Evolutionary conservation across 1,140 invertebrate species (phyloP).

Genomic region (Fopius arisanus): DNA sequence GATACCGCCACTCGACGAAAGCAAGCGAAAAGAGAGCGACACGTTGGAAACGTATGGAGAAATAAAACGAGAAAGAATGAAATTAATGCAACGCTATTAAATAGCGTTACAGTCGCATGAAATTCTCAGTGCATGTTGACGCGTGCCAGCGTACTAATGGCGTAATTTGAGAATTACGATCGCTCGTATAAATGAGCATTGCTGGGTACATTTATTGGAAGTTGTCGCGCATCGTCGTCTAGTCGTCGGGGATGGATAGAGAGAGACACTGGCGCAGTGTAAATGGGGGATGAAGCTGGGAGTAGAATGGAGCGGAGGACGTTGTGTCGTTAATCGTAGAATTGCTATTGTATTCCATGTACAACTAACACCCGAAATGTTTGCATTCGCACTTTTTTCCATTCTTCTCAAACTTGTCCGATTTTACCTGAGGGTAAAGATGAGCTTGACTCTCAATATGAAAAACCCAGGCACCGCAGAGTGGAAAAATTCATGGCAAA

Average conservation of each 20-base stretch:
- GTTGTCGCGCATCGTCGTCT: constrained; percentile 32
- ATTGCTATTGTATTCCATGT: constrained; percentile 1
- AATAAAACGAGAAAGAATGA: constrained; percentile 19
- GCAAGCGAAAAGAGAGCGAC: not conserved
- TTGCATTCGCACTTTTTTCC: constrained; percentile 17
- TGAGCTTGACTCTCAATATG: no score
- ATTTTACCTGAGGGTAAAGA: no score
- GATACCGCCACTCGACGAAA: not conserved
- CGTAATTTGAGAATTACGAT: constrained; percentile 46
- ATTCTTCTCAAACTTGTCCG: no score
- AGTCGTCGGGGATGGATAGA: not conserved
- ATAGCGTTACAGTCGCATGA: constrained; percentile 23
- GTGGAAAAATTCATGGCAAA: no score
- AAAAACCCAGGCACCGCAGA: no score
- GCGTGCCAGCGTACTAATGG: constrained; percentile 26
- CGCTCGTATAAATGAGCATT: constrained; percentile 40
- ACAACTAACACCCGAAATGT: not conserved
- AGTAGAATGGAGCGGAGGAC: not conserved
- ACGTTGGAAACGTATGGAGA: not conserved
- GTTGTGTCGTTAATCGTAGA: constrained; percentile 19
- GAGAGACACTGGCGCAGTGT: not conserved
- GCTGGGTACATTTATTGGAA: constrained; percentile 42
- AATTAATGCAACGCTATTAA: constrained; percentile 24
- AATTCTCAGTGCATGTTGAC: constrained; percentile 33
- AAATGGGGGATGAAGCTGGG: not conserved